Conservation (phyloP, 2,888 invertebrate genomes). For the Psylliodes chrysocephalus region DNA sequence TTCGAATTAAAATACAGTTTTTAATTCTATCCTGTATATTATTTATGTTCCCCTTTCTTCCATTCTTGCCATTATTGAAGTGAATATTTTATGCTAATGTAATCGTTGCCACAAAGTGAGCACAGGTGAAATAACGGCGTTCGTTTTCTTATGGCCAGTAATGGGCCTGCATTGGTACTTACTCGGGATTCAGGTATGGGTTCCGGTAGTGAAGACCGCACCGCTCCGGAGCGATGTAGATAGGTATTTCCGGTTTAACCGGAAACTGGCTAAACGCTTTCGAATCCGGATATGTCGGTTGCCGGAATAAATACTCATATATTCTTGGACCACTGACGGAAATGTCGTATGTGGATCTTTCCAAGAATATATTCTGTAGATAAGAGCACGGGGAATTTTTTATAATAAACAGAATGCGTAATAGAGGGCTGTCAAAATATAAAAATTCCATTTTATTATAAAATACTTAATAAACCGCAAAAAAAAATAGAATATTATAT, state of each 20-base stretch:
- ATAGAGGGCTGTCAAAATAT: too few relatives aligned
- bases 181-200: background rate
- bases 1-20: too few relatives aligned
- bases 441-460: too few relatives aligned
- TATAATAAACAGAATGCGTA: too few relatives aligned
- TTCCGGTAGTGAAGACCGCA: constrained; percentile 49
- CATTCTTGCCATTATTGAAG: too few relatives aligned
- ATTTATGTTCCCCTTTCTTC: too few relatives aligned
- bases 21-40: too few relatives aligned
- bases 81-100: too few relatives aligned
- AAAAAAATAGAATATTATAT: too few relatives aligned
- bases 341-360: background rate
- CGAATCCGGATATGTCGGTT: constrained; percentile 60
- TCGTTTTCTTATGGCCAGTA: background rate
- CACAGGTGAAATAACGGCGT: background rate
- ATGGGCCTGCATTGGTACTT: background rate
- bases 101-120: background rate
- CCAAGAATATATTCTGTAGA: too few relatives aligned
- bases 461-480: too few relatives aligned
- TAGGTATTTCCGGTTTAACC: constrained; percentile 56
- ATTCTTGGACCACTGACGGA: constrained; percentile 44
- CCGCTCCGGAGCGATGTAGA: constrained; percentile 50
- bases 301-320: constrained; percentile 62
- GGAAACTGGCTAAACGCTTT: constrained; percentile 61
- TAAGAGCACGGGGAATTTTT: too few relatives aligned